phyloP scores from a whole-genome alignment of 2,797 vertebrate species.

The Scolopax bukidnonensis region DNA sequence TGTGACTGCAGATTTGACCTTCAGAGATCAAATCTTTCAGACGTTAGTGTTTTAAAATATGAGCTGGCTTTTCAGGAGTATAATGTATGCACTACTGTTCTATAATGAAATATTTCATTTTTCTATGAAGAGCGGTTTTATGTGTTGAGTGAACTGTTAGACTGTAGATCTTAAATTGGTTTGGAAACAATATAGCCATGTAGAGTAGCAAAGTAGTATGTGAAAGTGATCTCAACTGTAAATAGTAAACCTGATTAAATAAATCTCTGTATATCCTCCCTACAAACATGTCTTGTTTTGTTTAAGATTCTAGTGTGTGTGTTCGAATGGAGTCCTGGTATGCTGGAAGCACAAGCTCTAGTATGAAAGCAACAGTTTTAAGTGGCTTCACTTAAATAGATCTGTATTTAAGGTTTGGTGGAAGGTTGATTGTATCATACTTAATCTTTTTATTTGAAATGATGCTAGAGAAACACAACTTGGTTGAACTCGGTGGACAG shows the following conservation, averaged over 20 bases:
- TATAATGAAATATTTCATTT: constrained; percentile 76
- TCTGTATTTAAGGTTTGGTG: not conserved
- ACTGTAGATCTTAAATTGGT: constrained; percentile 76
- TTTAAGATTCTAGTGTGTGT: not conserved
- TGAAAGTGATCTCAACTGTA: constrained; percentile 85
- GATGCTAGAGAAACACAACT: not conserved
- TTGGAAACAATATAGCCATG: constrained; percentile 78
- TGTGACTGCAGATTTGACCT: constrained; percentile 62
- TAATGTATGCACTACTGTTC: constrained; percentile 83
- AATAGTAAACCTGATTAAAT: constrained; percentile 85
- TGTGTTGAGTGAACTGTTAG: constrained; percentile 77
- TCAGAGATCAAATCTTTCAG: constrained; percentile 73
- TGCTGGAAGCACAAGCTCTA: not conserved
- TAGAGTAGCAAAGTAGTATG: constrained; percentile 77
- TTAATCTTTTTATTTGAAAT: not conserved
- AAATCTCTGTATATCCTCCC: constrained; percentile 81
- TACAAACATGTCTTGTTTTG: constrained; percentile 4
- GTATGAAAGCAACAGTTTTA: not conserved
- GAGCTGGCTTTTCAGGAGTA: constrained; percentile 79
- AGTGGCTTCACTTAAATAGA: not conserved
- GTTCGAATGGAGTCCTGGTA: not conserved
- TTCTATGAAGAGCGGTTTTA: constrained; percentile 75
- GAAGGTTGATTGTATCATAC: not conserved
- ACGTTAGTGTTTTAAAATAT: constrained; percentile 67
- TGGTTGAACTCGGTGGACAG: not conserved